Evolutionary conservation across 2,888 invertebrate species (phyloP).

Genomic region (Calliscelio sp.): DNA sequence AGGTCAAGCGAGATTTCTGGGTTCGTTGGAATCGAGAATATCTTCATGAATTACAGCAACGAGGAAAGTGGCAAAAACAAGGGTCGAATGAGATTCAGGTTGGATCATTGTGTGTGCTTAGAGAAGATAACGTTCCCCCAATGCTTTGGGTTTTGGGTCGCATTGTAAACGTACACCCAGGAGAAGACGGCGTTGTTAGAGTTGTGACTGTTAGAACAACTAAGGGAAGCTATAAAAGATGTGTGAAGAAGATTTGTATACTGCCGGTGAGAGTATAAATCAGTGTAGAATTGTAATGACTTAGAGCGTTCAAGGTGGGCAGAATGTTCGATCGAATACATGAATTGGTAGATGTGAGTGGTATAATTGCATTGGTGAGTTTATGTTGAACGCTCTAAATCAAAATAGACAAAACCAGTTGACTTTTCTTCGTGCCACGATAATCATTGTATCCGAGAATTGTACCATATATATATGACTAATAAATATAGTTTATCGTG

Average conservation of each 20-base stretch:
- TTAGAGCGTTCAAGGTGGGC: not conserved
- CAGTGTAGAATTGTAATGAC: not conserved
- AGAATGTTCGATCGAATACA: not conserved
- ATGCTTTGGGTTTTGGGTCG: not conserved
- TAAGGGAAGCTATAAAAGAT: not conserved
- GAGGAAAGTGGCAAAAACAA: not conserved
- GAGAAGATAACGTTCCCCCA: not conserved
- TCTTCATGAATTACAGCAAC: not conserved
- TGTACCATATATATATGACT: no score
- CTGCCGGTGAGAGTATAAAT: not conserved
- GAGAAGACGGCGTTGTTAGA: slow-evolving; percentile 1
- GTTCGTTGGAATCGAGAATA: not conserved
- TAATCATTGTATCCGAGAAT: no score
- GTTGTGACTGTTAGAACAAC: not conserved
- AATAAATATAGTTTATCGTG: no score
- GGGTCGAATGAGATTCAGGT: not conserved
- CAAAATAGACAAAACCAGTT: not conserved
- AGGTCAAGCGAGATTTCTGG: not conserved
- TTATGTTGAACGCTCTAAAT: not conserved
- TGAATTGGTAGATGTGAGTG: not conserved
- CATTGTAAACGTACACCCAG: not conserved
- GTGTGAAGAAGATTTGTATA: not conserved
- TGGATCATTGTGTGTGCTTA: not conserved
- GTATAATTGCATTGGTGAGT: not conserved
- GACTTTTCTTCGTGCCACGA: not conserved